Evolutionary conservation across 1,140 invertebrate genomes (phyloP), one percentile per base, ranked within the genome.

Genomic region (Panagrolaimus sp.): DNA sequence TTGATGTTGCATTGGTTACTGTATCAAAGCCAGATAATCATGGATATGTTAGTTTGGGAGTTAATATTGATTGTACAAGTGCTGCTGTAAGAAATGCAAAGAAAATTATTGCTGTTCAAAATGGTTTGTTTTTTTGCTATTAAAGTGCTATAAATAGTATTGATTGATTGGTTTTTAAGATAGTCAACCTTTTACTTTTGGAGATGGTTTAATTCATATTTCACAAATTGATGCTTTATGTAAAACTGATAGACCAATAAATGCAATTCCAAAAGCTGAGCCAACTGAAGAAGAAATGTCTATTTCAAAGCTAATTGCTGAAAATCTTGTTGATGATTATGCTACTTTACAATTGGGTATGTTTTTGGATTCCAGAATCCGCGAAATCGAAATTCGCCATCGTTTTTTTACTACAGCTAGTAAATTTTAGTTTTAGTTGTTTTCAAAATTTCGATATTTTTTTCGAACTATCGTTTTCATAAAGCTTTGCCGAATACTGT

Each of bases 301-400:
- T 79, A 95, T 96, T 73, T 92, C 92, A 0, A 88, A 91, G 78
- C 85, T 90, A 20, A 92, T 96, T 72, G 92, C 92, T 4, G 88
- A 93, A 46, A 91, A 93, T 82, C 83, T 96, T 42, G 89, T 96
- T 0, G 89, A 89, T 63, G 89, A 96, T 85, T 92, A 92, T 0
- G 91, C 92, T 20, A 96, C 93, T 0, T 83, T 96, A 65, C 93
- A 96, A 84, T 90, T 96, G 88, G 92, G n/a, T n/a, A n/a, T n/a
- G n/a, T n/a, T n/a, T n/a, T n/a, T n/a, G n/a, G n/a, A n/a, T n/a
- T n/a, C n/a, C n/a, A n/a, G n/a, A n/a, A n/a, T n/a, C n/a, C n/a
- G n/a, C n/a, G n/a, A n/a, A n/a, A n/a, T n/a, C n/a, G n/a, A n/a
- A n/a, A n/a, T n/a, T n/a, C n/a, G n/a, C n/a, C n/a, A n/a, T n/a